Percentiles rank a stretch among this genome's conserved stretches.
phyloP scores from a whole-genome alignment of 2,888 invertebrate genomes.

The Cheilosia urbana region DNA sequence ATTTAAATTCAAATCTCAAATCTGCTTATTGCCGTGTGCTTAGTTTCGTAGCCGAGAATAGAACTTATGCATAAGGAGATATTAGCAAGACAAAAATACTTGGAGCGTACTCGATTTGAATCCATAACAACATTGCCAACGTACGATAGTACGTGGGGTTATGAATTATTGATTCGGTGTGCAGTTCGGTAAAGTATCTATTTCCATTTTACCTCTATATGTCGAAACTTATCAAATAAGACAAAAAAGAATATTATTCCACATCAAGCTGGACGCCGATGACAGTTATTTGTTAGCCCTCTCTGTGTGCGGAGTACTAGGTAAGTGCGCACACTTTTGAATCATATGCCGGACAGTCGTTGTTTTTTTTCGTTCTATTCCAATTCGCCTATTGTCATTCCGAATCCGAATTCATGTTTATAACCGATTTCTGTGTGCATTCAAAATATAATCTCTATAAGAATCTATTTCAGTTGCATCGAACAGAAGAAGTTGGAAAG shows the following conservation, averaged over 20 bases:
- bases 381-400: constrained; percentile 48
- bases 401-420: constrained; percentile 31
- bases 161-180: constrained; percentile 70
- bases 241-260: constrained; percentile 52
- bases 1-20: constrained; percentile 5
- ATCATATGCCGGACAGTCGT: constrained; percentile 38
- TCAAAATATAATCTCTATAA: constrained; percentile 36
- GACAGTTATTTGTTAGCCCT: constrained; percentile 71
- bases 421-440: constrained; percentile 29
- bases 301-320: constrained; percentile 35
- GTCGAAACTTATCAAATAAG: constrained; percentile 54
- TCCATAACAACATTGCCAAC: constrained; percentile 58
- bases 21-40: constrained; percentile 5
- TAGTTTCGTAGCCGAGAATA: constrained; percentile 43
- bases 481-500: neutral
- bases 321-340: constrained; percentile 59
- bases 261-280: constrained; percentile 56
- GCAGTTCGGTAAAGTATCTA: constrained; percentile 25
- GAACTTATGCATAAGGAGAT: constrained; percentile 62
- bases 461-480: constrained; percentile 18
- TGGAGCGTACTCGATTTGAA: constrained; percentile 68
- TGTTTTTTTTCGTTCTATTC: constrained; percentile 39
- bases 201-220: constrained; percentile 60
- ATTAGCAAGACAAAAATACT: constrained; percentile 58
- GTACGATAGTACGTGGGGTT: constrained; percentile 42